phyloP scores from a whole-genome alignment of 2,797 vertebrate species.

The Hippoglossus hippoglossus region DNA sequence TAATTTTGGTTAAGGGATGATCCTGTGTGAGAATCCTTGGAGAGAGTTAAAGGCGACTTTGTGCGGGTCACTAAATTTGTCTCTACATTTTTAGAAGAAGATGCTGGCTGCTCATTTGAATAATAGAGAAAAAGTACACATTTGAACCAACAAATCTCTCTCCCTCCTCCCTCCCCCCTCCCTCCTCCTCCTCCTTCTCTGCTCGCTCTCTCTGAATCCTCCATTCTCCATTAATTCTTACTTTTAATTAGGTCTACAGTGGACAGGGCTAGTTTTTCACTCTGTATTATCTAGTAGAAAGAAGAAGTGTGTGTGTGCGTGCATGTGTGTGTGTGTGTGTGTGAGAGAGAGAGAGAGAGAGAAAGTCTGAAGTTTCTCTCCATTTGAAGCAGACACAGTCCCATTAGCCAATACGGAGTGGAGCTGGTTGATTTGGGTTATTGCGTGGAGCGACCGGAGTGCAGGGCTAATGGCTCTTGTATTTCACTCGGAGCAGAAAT shows the following conservation, averaged over 20 bases:
- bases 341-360: constrained; percentile 18
- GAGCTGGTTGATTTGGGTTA: constrained; percentile 79
- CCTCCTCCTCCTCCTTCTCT: constrained; percentile 59
- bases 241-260: constrained; percentile 88
- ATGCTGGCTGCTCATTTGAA: constrained; percentile 77
- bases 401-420: constrained; percentile 78
- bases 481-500: constrained; percentile 73
- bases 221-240: constrained; percentile 85
- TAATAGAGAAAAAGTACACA: constrained; percentile 79
- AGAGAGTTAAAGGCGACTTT: constrained; percentile 66
- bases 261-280: constrained; percentile 87
- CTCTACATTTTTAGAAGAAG: constrained; percentile 70
- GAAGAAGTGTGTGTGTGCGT: constrained; percentile 40
- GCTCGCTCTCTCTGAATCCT: constrained; percentile 75
- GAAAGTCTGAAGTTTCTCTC: constrained; percentile 58
- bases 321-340: constrained; percentile 46
- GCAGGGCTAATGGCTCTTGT: constrained; percentile 77
- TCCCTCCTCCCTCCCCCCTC: constrained; percentile 30
- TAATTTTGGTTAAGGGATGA: constrained; percentile 65
- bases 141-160: constrained; percentile 81
- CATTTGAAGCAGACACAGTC: constrained; percentile 70
- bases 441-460: constrained; percentile 70
- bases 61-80: constrained; percentile 68
- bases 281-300: constrained; percentile 79
- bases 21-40: constrained; percentile 45